These are phyloP conservation scores for Ciona savignyi DNA, from an alignment of 23 tunicate species.

Conservation along the genomic window DNA sequence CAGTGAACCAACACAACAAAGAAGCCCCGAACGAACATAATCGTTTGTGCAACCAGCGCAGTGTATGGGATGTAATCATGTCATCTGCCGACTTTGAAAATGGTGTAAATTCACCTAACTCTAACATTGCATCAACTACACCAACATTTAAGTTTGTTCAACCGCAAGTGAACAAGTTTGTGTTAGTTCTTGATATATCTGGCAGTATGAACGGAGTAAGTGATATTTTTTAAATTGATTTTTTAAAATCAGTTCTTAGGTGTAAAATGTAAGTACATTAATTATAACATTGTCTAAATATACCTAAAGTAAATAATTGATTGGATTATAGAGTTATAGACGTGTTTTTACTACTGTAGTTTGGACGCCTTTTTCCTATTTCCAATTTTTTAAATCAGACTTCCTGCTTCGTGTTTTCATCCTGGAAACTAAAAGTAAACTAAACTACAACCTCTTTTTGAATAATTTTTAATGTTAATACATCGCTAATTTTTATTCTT, in stretches of 20 bases:
- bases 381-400: no score
- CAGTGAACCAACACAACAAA: slow-evolving; percentile 30
- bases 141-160: slow-evolving; percentile 37
- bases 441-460: no score
- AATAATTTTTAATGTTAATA: no score
- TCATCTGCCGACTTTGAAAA: slow-evolving; percentile 40
- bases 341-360: no score
- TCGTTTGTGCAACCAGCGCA: slow-evolving; percentile 46
- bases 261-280: no score
- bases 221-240: not conserved
- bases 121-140: not conserved
- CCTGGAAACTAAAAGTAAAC: no score
- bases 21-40: slow-evolving; percentile 78
- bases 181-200: slow-evolving; percentile 57
- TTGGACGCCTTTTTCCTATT: no score
- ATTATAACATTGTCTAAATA: no score
- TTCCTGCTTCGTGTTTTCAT: no score
- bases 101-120: slow-evolving; percentile 5
- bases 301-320: no score
- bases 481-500: no score
- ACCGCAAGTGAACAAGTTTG: slow-evolving; percentile 4
- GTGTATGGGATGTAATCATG: slow-evolving; percentile 63
- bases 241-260: not conserved
- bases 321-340: no score
- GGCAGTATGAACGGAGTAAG: slow-evolving; percentile 47